A percentile compares a stretch with the other conserved stretches of the same genome.
These are phyloP conservation scores for Mesochorus sp. DNA, from an alignment of 2,888 invertebrate genomes.

Conservation along the genomic window DNA sequence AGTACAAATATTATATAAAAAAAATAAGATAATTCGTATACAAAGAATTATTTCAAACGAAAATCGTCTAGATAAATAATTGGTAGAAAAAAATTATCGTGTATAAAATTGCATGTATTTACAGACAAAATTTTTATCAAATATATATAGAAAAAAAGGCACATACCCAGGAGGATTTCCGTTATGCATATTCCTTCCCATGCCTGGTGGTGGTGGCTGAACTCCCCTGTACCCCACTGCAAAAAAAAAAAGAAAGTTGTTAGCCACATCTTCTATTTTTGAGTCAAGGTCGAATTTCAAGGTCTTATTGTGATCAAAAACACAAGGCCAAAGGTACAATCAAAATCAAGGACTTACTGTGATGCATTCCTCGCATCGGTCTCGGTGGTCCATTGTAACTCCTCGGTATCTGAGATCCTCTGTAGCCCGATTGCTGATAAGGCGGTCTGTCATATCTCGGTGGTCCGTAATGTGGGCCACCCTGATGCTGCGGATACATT, in stretches of 20 bases:
- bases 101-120: no score
- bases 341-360: conserved; percentile 69
- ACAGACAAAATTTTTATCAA: no score
- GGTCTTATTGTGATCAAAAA: neutral
- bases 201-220: conserved; percentile 85
- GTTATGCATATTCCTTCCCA: conserved; percentile 82
- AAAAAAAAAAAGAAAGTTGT: conserved; percentile 72
- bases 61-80: neutral
- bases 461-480: conserved; percentile 65
- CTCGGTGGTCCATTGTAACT: conserved; percentile 80
- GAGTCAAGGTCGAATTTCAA: neutral
- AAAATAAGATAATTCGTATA: neutral
- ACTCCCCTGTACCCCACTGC: conserved; percentile 78
- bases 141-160: neutral
- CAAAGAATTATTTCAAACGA: neutral
- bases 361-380: conserved; percentile 80
- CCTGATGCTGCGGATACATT: conserved; percentile 78
- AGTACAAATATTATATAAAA: neutral
- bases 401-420: conserved; percentile 77
- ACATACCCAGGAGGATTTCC: conserved; percentile 84
- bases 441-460: conserved; percentile 78
- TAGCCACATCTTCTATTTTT: no score
- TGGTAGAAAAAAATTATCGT: neutral
- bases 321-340: neutral
- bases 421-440: conserved; percentile 76